These are phyloP conservation scores for Stichodactyla mertensii DNA, from an alignment of 64 coral and sea anemone species.

Conservation along the genomic window DNA sequence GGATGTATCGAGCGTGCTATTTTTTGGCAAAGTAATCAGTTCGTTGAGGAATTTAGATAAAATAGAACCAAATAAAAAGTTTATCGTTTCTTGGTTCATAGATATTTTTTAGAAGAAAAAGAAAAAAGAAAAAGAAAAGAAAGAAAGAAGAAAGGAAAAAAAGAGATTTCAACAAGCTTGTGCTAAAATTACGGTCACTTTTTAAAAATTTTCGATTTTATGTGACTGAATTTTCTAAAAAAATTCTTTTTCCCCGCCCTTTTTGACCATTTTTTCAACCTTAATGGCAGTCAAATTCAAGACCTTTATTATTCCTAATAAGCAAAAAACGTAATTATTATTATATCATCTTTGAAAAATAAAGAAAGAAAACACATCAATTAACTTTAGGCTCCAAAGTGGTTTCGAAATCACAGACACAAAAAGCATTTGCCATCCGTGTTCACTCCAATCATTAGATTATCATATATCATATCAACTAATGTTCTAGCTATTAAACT, in stretches of 20 bases:
- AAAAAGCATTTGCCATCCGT: constrained; percentile 1
- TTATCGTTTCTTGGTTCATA: neutral
- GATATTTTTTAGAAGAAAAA: neutral
- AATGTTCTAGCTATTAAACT: constrained; percentile 20
- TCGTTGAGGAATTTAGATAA: neutral
- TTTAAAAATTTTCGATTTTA: neutral
- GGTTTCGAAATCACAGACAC: neutral
- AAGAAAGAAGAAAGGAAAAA: too few species aligned
- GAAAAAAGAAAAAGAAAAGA: too few species aligned
- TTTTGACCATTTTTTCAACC: neutral
- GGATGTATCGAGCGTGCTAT: neutral
- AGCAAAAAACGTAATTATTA: neutral
- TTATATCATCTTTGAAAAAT: neutral
- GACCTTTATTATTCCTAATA: neutral
- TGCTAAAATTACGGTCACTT: too few species aligned
- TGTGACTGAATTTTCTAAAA: neutral
- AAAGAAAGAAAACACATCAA: constrained; percentile 1
- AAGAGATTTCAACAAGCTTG: too few species aligned
- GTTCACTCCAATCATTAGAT: neutral
- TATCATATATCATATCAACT: constrained; percentile 22
- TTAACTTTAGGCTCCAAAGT: neutral
- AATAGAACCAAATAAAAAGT: neutral
- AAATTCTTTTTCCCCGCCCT: neutral
- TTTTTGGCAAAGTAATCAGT: neutral
- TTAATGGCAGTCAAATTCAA: neutral